Evolutionary conservation across 2,113 vertebrate species (phyloP).

Genomic region (Strigops habroptila): DNA sequence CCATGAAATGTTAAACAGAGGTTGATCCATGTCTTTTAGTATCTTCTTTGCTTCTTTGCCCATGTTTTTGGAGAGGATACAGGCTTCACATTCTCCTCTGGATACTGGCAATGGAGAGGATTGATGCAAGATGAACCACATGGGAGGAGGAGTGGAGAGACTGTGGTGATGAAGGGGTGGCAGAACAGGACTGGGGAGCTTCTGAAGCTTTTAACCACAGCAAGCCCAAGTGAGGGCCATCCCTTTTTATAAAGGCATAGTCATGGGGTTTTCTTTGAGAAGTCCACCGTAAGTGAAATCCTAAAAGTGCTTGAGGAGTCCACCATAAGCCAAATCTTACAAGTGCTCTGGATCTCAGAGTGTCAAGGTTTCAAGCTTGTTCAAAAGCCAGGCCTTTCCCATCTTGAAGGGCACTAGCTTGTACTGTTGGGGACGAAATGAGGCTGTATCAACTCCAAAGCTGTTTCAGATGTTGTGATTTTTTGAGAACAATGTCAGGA

Average conservation of each 20-base stretch:
- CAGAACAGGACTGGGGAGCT: not conserved
- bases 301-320: not conserved
- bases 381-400: not conserved
- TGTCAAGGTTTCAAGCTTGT: not conserved
- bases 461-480: not conserved
- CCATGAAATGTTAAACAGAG: not conserved
- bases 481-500: not conserved
- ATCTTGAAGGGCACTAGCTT: not conserved
- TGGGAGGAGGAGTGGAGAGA: not conserved
- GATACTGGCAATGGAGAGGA: not conserved
- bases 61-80: not conserved
- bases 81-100: not conserved
- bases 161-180: not conserved
- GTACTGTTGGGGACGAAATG: not conserved
- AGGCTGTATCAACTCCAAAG: not conserved
- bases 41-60: not conserved
- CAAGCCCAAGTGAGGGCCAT: not conserved
- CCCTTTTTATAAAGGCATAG: not conserved
- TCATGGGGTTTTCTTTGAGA: not conserved
- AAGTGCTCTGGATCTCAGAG: not conserved
- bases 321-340: not conserved
- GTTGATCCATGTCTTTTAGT: not conserved
- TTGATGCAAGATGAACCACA: not conserved
- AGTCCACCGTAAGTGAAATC: not conserved
- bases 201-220: not conserved